phyloP scores from a whole-genome alignment of 2,888 invertebrate species.

The Pristionchus entomophagus region DNA sequence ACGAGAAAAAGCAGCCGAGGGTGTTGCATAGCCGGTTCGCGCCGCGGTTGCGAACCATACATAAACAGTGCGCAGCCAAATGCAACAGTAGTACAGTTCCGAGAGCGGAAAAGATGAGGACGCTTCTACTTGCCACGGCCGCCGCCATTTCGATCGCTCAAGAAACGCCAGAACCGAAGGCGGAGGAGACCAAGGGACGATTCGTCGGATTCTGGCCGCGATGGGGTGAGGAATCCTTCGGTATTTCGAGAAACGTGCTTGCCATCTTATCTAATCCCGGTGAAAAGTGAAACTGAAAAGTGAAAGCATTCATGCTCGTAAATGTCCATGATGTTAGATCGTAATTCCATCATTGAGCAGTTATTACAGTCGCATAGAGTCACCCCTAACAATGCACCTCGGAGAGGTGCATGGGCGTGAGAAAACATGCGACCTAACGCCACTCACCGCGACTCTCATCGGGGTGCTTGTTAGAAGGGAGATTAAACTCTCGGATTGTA shows the following conservation, averaged over 20 bases:
- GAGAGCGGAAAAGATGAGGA: not conserved
- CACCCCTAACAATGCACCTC: too few relatives aligned
- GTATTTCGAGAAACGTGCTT: not conserved
- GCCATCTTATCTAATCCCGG: too few relatives aligned
- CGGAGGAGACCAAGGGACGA: not conserved
- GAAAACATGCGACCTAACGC: too few relatives aligned
- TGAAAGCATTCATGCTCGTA: too few relatives aligned
- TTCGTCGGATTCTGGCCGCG: constrained; percentile 40
- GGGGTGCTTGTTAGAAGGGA: too few relatives aligned
- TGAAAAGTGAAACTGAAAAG: too few relatives aligned
- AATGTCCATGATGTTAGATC: too few relatives aligned
- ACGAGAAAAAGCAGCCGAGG: not conserved
- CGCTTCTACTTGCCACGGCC: not conserved
- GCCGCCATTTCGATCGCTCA: not conserved
- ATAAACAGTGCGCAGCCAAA: not conserved
- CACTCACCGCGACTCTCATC: too few relatives aligned
- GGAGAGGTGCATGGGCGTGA: too few relatives aligned
- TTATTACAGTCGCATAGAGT: too few relatives aligned
- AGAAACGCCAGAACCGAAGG: not conserved
- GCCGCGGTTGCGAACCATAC: not conserved
- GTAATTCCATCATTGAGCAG: too few relatives aligned
- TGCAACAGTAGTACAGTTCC: not conserved
- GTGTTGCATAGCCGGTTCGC: not conserved
- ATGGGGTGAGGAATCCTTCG: constrained; percentile 47
- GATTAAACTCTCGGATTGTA: too few relatives aligned